Evolutionary conservation across 2,797 vertebrate species (phyloP).

Genomic region (Sternotherus odoratus): DNA sequence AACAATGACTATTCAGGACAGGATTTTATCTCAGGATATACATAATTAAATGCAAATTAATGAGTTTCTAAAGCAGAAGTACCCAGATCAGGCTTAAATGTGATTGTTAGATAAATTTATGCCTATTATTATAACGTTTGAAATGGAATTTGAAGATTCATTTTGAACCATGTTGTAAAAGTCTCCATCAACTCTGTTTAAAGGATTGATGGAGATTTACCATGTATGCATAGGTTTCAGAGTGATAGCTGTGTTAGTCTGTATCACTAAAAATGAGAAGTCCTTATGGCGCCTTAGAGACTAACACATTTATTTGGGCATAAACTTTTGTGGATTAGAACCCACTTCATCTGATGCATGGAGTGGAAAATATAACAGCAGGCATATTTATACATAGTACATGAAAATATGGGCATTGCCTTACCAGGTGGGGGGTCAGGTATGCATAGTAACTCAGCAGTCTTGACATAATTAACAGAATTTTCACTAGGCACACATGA

Average conservation of each 20-base stretch:
- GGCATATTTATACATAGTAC: too few relatives aligned
- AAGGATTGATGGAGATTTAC: background rate
- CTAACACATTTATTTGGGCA: too few relatives aligned
- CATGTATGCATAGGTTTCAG: too few relatives aligned
- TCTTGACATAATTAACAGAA: background rate
- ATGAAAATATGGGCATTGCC: too few relatives aligned
- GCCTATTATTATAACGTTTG: background rate
- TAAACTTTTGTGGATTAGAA: too few relatives aligned
- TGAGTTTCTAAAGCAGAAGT: background rate
- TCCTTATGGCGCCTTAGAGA: too few relatives aligned
- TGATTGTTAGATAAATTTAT: background rate
- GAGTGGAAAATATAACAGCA: too few relatives aligned
- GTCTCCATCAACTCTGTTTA: background rate
- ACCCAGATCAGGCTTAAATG: background rate
- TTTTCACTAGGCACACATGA: background rate
- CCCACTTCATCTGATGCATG: too few relatives aligned
- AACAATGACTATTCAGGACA: background rate
- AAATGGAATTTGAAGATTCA: background rate
- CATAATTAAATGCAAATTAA: background rate
- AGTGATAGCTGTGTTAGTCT: too few relatives aligned
- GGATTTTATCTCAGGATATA: background rate
- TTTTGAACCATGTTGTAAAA: background rate
- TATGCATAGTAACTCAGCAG: background rate
- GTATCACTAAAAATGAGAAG: too few relatives aligned
- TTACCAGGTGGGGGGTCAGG: too few relatives aligned